A percentile compares a stretch with the other conserved stretches of the same genome.
Evolutionary conservation across 2,797 vertebrate genomes (phyloP).

Genomic region (Echeneis naucrates): DNA sequence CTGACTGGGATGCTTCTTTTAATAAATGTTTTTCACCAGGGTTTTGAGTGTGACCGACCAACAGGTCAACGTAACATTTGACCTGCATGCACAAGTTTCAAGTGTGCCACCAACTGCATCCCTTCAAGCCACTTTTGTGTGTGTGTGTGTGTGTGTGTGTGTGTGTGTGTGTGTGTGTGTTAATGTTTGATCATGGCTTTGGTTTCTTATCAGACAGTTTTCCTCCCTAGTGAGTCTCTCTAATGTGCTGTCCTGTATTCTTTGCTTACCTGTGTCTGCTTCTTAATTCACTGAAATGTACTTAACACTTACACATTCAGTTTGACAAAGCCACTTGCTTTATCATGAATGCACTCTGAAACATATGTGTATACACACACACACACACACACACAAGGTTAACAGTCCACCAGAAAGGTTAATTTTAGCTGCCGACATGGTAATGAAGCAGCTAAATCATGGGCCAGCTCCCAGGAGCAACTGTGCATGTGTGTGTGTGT

Average conservation of each 20-base stretch:
- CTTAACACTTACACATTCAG: slow-evolving; percentile 59
- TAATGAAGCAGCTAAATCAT: slow-evolving; percentile 84
- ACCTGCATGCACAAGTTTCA: too few relatives aligned
- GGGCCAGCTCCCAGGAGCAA: slow-evolving; percentile 76
- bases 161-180: slow-evolving; percentile 3
- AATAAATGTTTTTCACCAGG: too few relatives aligned
- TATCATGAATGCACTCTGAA: slow-evolving; percentile 29
- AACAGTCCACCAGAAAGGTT: slow-evolving; percentile 81
- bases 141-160: slow-evolving; percentile 2
- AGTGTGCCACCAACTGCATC: too few relatives aligned
- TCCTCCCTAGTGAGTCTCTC: background rate
- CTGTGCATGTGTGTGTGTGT: slow-evolving; percentile 80
- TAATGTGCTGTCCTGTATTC: slow-evolving; percentile 20
- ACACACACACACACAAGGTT: slow-evolving; percentile 68
- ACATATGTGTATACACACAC: slow-evolving; percentile 17
- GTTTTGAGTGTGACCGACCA: too few relatives aligned
- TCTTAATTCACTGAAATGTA: slow-evolving; percentile 63
- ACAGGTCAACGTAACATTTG: too few relatives aligned
- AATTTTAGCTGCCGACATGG: slow-evolving; percentile 82
- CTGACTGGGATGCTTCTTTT: too few relatives aligned
- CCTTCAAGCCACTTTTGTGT: too few relatives aligned
- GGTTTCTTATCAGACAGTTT: slow-evolving; percentile 5
- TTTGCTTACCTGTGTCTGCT: slow-evolving; percentile 28
- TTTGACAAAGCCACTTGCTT: slow-evolving; percentile 66
- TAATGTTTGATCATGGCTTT: background rate